Base-by-base conservation (phyloP, 1,140 invertebrate species). In the Drosophila eugracilis region DNA sequence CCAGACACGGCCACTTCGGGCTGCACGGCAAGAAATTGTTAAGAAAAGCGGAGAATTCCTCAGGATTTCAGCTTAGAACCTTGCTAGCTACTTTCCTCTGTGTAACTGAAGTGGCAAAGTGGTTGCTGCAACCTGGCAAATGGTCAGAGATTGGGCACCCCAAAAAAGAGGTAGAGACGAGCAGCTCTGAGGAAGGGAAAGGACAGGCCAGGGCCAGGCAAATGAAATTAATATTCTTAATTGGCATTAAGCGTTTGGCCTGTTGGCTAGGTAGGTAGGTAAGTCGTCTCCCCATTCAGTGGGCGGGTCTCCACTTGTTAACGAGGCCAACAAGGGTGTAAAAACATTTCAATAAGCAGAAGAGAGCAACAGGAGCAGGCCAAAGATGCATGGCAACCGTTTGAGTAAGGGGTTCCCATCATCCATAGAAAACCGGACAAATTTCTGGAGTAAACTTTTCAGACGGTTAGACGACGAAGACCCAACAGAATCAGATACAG, bases 141-240 rank as follows among this genome's bases (percentile, higher is more conserved):
- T 22, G n/a, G 22, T 12, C 41, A 69, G 14, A 28, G 39, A 52
- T 37, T 59, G 10, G 41, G 17, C n/a, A 12, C 5, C 24, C 12
- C 5, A 44, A 62, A 19, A 2, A 24, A 1, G 15, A 10, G n/a
- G 5, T 4, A 6, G 4, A 10, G 30, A 1, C 5, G 19, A 12
- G 30, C 24, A 22, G 9, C 5, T 7, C 9, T n/a, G 26, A 5
- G 22, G 26, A n/a, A n/a, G 10, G 44, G 30, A 66, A 58, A 80
- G 75, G 75, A 62, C 72, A 78, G 73, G 52, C 4, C 54, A 19
- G 41, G 49, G 19, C 62, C 77, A n/a, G n/a, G 63, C 81, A 85
- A 81, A 75, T 67, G 69, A 88, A 85, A 81, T 86, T 81, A 86
- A 86, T 86, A 86, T 81, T 77, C 73, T 63, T 86, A 86, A 88